Conservation (phyloP, 2,797 vertebrate species). For the Hafferia zeledoni region DNA sequence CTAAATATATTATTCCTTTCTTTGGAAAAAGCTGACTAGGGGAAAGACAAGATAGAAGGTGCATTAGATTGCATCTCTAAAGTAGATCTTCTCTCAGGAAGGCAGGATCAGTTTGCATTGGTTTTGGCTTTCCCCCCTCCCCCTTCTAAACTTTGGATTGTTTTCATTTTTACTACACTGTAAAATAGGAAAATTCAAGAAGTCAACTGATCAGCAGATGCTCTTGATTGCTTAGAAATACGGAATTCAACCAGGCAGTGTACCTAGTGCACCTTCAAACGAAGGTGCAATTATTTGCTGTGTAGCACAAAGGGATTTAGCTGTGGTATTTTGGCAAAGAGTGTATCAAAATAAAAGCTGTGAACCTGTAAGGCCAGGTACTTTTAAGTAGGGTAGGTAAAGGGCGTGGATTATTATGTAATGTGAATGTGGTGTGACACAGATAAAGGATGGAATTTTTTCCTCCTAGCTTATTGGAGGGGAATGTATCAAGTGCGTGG, state of each 20-base stretch:
- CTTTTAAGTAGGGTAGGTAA: not conserved
- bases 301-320: not conserved
- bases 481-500: not conserved
- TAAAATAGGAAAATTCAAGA: not conserved
- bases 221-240: not conserved
- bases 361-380: not conserved
- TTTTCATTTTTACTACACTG: not conserved
- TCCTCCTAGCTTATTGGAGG: not conserved
- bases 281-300: not conserved
- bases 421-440: not conserved
- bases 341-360: not conserved
- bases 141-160: not conserved
- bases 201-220: not conserved
- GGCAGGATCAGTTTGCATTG: not conserved
- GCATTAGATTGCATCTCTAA: not conserved
- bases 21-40: not conserved
- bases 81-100: not conserved
- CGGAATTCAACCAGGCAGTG: not conserved
- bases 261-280: not conserved
- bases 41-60: not conserved
- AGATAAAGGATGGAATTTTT: not conserved
- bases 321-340: not conserved
- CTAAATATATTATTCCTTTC: not conserved
- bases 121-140: rapidly evolving
- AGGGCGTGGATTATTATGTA: not conserved